Conservation (phyloP, 2,888 invertebrate species). For the Exephanes ischioxanthus region DNA sequence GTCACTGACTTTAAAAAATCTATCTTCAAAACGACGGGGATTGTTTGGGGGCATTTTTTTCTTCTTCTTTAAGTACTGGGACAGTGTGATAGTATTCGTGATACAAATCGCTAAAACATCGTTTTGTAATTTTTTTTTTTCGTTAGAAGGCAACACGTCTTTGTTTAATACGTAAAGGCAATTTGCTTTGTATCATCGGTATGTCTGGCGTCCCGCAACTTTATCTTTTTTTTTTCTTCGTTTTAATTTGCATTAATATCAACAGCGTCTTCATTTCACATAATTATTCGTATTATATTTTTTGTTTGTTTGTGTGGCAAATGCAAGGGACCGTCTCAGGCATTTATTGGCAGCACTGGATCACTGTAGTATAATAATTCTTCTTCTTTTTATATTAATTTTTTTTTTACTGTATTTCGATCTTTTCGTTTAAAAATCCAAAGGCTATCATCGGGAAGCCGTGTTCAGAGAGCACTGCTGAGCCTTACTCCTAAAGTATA, state of each 20-base stretch:
- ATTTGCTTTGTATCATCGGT: conserved; percentile 85
- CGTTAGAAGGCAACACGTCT: conserved; percentile 84
- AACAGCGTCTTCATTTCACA: conserved; percentile 58
- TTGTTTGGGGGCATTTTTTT: conserved; percentile 42
- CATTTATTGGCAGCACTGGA: conserved; percentile 84
- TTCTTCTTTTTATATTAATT: conserved; percentile 66
- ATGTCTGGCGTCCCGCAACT: conserved; percentile 81
- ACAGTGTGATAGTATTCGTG: conserved; percentile 77
- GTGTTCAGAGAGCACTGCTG: conserved; percentile 77
- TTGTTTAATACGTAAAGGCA: conserved; percentile 84
- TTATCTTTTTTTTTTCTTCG: conserved; percentile 57
- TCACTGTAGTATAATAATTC: conserved; percentile 76
- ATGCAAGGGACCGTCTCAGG: conserved; percentile 82
- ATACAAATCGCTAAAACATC: conserved; percentile 69
- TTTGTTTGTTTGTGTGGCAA: conserved; percentile 71
- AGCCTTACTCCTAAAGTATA: conserved; percentile 67
- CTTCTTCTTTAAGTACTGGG: conserved; percentile 80
- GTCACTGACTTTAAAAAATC: conserved; percentile 73
- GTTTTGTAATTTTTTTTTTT: conserved; percentile 72
- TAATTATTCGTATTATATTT: conserved; percentile 56
- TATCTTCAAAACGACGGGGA: conserved; percentile 75
- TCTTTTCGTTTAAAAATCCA: conserved; percentile 68
- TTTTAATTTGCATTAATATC: conserved; percentile 63
- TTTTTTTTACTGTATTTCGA: conserved; percentile 45
- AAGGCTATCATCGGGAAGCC: conserved; percentile 70